Evolutionary conservation across 2,113 vertebrate species (phyloP).

Genomic region (Notothenia coriiceps): DNA sequence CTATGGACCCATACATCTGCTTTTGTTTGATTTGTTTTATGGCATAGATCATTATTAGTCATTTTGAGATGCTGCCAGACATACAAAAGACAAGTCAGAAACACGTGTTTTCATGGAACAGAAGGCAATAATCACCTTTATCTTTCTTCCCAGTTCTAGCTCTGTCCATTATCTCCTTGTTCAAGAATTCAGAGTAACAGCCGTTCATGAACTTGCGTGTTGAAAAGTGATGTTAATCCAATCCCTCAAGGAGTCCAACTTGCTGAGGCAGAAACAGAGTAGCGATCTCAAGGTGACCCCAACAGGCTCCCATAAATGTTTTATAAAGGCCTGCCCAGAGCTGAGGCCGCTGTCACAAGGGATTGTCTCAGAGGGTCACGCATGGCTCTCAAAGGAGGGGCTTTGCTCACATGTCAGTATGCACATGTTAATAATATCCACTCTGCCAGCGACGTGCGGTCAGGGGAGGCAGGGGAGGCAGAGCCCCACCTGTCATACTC

Average conservation of each 20-base stretch:
- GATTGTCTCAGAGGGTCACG: conserved; percentile 32
- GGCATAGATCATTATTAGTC: too few relatives aligned
- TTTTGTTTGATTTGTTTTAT: too few relatives aligned
- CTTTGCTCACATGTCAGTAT: conserved; percentile 18
- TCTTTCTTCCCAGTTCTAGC: background rate
- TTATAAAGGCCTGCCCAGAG: conserved; percentile 49
- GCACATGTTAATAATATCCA: background rate
- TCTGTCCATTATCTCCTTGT: conserved; percentile 6
- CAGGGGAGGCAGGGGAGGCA: too few relatives aligned
- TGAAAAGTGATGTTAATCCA: conserved; percentile 68
- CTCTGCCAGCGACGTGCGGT: background rate
- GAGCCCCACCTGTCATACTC: too few relatives aligned
- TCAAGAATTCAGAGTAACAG: conserved; percentile 23
- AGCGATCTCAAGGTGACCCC: conserved; percentile 67
- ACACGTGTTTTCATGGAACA: background rate
- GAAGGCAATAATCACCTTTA: background rate
- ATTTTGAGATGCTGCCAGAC: too few relatives aligned
- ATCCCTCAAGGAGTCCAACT: conserved; percentile 24
- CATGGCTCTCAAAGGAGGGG: conserved; percentile 12
- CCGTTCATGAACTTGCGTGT: conserved; percentile 34
- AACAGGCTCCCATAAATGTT: conserved; percentile 67
- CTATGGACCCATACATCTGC: too few relatives aligned
- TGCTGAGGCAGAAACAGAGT: conserved; percentile 28
- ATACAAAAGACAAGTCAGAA: background rate
- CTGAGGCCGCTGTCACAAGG: conserved; percentile 52